Conservation (phyloP, 2,797 vertebrate genomes). For the Cossypha dichroa region DNA sequence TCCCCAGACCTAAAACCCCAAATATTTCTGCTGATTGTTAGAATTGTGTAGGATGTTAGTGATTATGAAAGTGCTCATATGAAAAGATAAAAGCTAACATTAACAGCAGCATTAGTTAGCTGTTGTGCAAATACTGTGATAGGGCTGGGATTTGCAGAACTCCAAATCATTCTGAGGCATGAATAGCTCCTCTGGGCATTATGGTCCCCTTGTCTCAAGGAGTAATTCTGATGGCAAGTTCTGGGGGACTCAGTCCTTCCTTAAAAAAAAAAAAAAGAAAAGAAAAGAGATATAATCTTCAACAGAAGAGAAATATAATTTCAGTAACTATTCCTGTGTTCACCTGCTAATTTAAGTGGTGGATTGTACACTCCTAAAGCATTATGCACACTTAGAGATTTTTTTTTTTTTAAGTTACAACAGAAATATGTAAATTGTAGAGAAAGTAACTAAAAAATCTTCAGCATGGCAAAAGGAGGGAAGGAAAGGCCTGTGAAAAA, state of each 20-base stretch:
- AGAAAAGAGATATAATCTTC: neutral
- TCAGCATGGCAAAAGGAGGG: neutral
- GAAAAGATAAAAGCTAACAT: neutral
- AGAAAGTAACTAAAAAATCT: too few species aligned
- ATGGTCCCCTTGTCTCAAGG: neutral
- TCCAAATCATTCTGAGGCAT: neutral
- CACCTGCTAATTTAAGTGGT: neutral
- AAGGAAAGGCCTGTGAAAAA: neutral
- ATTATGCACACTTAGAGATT: neutral
- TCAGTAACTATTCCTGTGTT: neutral
- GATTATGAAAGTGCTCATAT: neutral
- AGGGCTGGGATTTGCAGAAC: neutral
- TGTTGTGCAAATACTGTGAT: neutral
- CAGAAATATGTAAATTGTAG: neutral
- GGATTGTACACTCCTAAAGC: neutral
- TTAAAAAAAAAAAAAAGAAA: neutral
- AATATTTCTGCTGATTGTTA: neutral
- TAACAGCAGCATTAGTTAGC: neutral
- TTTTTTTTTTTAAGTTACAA: neutral
- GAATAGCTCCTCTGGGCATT: neutral
- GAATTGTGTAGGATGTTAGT: accelerated
- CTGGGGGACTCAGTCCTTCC: neutral
- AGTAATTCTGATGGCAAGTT: neutral
- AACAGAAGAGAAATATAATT: neutral
- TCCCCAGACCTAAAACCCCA: accelerated